Percentiles rank a stretch among this genome's conserved stretches.
Conservation (phyloP, 2,113 vertebrate genomes). For the Tetrao urogallus region DNA sequence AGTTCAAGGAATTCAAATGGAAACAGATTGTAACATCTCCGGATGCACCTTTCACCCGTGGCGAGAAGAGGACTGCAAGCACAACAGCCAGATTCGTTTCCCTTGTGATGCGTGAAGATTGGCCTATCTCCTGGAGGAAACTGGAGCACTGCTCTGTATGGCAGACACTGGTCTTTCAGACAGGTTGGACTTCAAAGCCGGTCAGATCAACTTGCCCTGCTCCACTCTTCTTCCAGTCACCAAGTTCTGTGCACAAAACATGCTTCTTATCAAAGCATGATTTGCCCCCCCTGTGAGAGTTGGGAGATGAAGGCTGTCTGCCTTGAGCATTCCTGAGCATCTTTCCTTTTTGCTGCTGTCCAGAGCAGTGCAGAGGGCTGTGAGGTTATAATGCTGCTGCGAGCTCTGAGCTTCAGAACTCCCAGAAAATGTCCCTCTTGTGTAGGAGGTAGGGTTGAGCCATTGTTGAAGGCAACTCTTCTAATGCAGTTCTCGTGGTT, state of each 20-base stretch:
- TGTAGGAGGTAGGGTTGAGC: background rate
- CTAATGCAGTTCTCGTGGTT: background rate
- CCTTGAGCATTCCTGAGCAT: background rate
- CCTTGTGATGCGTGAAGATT: background rate
- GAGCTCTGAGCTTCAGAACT: background rate
- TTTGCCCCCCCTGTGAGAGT: background rate
- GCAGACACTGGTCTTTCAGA: background rate
- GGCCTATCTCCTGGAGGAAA: background rate
- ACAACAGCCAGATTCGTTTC: background rate
- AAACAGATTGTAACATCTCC: constrained; percentile 35
- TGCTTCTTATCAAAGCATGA: background rate
- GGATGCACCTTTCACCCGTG: background rate
- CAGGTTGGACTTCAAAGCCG: background rate
- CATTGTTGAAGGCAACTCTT: background rate
- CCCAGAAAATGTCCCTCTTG: background rate
- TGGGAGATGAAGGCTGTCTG: background rate
- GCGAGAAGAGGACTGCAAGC: background rate
- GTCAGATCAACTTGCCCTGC: background rate
- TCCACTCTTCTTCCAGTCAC: background rate
- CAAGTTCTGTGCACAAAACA: background rate
- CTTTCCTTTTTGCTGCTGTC: background rate
- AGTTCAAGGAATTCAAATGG: background rate
- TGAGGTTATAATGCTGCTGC: background rate
- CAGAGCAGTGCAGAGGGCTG: accelerated
- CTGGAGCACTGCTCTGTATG: accelerated